Base-by-base conservation (phyloP, 2,888 invertebrate species). In the Heliconius ismenius region DNA sequence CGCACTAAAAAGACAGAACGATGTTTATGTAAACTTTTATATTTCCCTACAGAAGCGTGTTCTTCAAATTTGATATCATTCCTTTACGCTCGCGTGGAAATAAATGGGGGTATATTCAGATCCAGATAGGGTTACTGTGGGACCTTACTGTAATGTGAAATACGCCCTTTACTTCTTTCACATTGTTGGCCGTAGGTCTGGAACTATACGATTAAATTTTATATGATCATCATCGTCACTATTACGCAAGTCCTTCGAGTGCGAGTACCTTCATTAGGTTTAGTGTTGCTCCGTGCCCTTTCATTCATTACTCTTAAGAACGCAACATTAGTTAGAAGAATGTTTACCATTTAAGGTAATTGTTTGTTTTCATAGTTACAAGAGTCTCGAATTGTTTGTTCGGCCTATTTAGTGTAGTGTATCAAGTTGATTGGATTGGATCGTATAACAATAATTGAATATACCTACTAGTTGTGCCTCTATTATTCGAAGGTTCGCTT, bases 301-400 rank as follows among this genome's bases (percentile, higher is more conserved):
- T 90, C 89, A 91, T 88, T 91, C 89, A 91, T 91, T 91, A 90
- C 89, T 88, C 86, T 83, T 89, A 87, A 90, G 88, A 86, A 89
- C 85, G 82, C 73, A 76, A 76, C 86, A 88, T 91, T 90, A 89
- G 84, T 86, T 85, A 85, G 86, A 89, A 90, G 88, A 91, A 91
- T 88, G 86, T 83, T 85, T 77, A 80, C 83, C 83, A 84, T 84
- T 91, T 87, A 87, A 86, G 84, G 86, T 84, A 83, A 86, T 87
- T 86, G 88, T 87, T 87, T 85, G 85, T 87, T 90, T 83, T 85
- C 83, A 83, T 86, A 85, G 85, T 72, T 77, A 80, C 78, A 77
- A 74, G 49, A 72, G 63, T 74, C 77, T 39, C 60, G 63, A 72
- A 73, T 74, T 79, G 77, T 76, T 76, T 74, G 76, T 77, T 76